Percentiles rank a stretch among this genome's conserved stretches.
These are phyloP conservation scores for Dipus sagitta DNA, from an alignment of 2,797 vertebrate genomes.

Conservation along the genomic window DNA sequence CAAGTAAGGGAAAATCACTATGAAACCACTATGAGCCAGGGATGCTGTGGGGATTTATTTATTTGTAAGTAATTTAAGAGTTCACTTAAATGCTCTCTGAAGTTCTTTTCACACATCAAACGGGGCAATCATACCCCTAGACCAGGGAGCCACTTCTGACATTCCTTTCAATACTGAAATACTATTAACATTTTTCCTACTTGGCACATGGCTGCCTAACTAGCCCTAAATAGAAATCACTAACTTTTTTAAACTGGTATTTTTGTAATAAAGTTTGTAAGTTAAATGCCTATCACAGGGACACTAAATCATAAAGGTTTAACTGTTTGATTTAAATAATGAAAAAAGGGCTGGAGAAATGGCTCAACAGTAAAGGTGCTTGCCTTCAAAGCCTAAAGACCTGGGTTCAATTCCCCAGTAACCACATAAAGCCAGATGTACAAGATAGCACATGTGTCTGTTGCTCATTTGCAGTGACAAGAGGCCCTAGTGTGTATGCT, in stretches of 20 bases:
- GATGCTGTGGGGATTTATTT: conserved; percentile 10
- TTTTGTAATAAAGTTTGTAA: conserved; percentile 29
- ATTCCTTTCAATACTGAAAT: conserved; percentile 55
- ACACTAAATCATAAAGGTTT: conserved; percentile 23
- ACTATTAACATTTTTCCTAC: conserved; percentile 40
- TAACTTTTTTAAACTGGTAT: not conserved
- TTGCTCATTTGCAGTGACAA: too few relatives aligned
- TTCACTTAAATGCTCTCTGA: conserved; percentile 44
- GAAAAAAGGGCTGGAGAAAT: not conserved
- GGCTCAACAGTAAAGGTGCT: too few relatives aligned
- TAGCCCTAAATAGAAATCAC: conserved; percentile 38
- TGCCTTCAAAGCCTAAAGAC: too few relatives aligned
- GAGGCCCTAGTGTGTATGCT: too few relatives aligned
- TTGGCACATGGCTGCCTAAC: conserved; percentile 34
- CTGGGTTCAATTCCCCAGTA: too few relatives aligned
- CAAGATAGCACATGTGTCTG: too few relatives aligned
- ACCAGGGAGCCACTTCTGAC: not conserved
- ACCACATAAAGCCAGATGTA: too few relatives aligned
- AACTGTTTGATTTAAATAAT: conserved; percentile 52
- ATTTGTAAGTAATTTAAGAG: not conserved
- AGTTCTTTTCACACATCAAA: conserved; percentile 16
- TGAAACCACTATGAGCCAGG: not conserved
- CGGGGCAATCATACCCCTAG: too few relatives aligned
- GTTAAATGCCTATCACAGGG: conserved; percentile 11
- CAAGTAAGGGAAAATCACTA: not conserved